Evolutionary conservation across 37 sponge, comb jelly and placozoan species (phyloP).

Genomic region (Spongia lamella): DNA sequence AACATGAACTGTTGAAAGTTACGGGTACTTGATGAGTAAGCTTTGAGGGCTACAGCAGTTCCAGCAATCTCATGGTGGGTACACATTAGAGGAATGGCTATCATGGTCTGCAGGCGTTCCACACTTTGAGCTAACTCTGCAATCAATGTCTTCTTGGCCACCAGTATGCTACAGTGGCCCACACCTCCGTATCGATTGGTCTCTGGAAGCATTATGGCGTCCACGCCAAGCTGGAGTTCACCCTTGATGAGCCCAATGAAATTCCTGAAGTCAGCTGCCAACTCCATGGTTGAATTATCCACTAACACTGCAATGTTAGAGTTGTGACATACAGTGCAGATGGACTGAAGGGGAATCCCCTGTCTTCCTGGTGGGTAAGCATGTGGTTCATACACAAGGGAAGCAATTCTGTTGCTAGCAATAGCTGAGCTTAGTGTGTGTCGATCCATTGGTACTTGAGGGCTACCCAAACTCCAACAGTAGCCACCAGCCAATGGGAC

Average conservation of each 20-base stretch:
- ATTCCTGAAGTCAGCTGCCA: neutral
- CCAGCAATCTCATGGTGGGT: constrained; percentile 28
- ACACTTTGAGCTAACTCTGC: constrained; percentile 1
- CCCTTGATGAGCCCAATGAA: constrained; percentile 1
- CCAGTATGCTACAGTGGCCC: constrained; percentile 16
- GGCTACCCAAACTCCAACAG: constrained; percentile 38
- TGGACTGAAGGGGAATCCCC: constrained; percentile 1
- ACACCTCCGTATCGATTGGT: constrained; percentile 9
- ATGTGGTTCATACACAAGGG: constrained; percentile 30
- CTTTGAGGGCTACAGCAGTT: constrained; percentile 26
- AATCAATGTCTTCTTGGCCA: constrained; percentile 20
- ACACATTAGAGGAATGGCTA: constrained; percentile 31
- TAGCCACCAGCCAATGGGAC: constrained; percentile 9
- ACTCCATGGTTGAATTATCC: constrained; percentile 9
- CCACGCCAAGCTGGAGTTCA: constrained; percentile 20
- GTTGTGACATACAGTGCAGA: constrained; percentile 13
- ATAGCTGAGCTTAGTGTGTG: constrained; percentile 12
- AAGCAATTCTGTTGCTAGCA: constrained; percentile 26
- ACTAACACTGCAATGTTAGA: constrained; percentile 20
- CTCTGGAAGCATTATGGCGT: constrained; percentile 22
- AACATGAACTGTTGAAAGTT: too few relatives aligned
- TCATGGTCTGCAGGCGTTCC: constrained; percentile 18
- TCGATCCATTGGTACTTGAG: constrained; percentile 27
- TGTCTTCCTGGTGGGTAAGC: constrained; percentile 11
- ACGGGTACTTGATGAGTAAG: too few relatives aligned